Conservation (phyloP, 2,888 invertebrate genomes). For the Mythimna albipuncta region DNA sequence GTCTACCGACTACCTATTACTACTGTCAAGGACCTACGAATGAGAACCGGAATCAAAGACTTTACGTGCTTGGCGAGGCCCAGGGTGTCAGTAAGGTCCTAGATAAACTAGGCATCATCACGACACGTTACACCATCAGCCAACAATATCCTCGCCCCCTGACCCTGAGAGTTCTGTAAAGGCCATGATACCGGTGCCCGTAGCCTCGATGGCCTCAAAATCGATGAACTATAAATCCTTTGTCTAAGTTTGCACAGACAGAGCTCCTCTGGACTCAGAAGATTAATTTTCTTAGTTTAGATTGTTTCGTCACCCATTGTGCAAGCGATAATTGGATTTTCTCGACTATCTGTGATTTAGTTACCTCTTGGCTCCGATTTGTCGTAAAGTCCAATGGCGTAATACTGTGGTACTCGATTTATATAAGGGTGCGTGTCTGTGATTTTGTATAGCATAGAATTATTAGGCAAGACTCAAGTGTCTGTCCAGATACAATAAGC, state of each 20-base stretch:
- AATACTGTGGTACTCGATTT: constrained; percentile 47
- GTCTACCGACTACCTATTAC: too few species aligned
- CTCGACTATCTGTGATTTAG: constrained; percentile 88
- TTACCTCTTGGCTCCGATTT: constrained; percentile 81
- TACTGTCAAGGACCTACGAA: too few species aligned
- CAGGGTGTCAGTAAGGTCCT: too few species aligned
- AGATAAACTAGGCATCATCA: too few species aligned
- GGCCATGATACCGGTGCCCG: constrained; percentile 74
- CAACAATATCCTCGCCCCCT: too few species aligned
- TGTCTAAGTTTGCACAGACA: constrained; percentile 90
- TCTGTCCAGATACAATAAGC: constrained; percentile 38
- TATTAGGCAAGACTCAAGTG: constrained; percentile 21
- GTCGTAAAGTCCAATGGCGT: constrained; percentile 74
- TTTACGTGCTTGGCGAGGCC: too few species aligned
- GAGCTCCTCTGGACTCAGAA: constrained; percentile 88
- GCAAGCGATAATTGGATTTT: constrained; percentile 90
- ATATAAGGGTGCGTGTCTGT: constrained; percentile 44
- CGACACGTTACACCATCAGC: too few species aligned
- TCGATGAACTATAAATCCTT: constrained; percentile 91
- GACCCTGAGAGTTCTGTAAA: constrained; percentile 56
- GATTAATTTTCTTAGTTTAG: constrained; percentile 91
- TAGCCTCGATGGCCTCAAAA: constrained; percentile 85
- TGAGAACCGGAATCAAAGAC: too few species aligned
- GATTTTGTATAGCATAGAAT: constrained; percentile 32
- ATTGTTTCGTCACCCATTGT: constrained; percentile 91